A percentile compares a stretch with the other conserved stretches of the same genome.
Conservation (phyloP, 2,888 invertebrate species). For the Polyommatus icarus region DNA sequence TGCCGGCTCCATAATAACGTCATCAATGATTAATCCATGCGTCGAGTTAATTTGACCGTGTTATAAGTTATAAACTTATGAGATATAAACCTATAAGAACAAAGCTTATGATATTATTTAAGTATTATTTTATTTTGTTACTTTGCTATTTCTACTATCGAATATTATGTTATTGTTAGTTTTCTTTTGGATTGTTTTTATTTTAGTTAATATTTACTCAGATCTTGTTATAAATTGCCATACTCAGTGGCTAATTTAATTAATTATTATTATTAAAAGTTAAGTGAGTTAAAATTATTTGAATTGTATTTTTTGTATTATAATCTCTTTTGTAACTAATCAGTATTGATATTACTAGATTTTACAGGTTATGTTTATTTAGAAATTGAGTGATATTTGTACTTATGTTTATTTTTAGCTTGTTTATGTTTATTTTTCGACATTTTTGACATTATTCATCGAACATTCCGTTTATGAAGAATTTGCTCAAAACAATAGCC, state of each 20-base stretch:
- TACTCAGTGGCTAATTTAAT: not conserved
- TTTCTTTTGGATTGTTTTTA: not conserved
- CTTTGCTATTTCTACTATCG: not conserved
- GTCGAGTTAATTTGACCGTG: no score
- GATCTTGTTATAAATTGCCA: not conserved
- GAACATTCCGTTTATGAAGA: conserved; percentile 5
- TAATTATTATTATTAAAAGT: not conserved
- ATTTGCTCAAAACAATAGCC: not conserved
- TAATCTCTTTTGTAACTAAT: conserved; percentile 16
- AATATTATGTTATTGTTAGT: conserved; percentile 2
- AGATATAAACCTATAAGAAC: not conserved
- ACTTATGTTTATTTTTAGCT: not conserved
- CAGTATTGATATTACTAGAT: conserved; percentile 20
- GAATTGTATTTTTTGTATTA: not conserved
- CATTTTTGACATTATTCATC: not conserved
- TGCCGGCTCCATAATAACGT: no score
- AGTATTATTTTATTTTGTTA: not conserved
- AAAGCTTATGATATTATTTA: conserved; percentile 11
- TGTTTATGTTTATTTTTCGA: not conserved
- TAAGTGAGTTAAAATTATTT: not conserved
- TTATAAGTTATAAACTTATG: not conserved
- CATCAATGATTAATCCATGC: no score
- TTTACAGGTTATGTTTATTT: not conserved
- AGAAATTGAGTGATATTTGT: not conserved
- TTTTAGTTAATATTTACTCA: not conserved